Evolutionary conservation across 1,140 invertebrate species (phyloP).

Genomic region (Vanessa atalanta): DNA sequence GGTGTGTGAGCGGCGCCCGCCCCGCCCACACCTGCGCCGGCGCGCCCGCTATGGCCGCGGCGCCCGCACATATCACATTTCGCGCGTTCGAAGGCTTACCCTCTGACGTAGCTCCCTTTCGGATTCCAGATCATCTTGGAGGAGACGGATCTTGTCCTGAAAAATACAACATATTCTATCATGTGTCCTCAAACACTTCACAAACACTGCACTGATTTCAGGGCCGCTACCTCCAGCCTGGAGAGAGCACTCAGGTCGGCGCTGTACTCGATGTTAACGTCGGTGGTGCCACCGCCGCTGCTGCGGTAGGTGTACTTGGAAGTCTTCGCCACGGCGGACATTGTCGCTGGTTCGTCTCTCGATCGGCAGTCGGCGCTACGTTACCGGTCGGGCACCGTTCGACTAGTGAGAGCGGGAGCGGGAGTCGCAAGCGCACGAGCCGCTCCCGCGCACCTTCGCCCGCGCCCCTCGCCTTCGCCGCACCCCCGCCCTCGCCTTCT

Average conservation of each 20-base stretch:
- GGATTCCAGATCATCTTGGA: conserved; percentile 97
- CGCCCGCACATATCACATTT: conserved; percentile 72
- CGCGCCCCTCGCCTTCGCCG: conserved; percentile 33
- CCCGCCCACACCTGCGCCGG: conserved; percentile 68
- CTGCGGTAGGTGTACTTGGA: conserved; percentile 95
- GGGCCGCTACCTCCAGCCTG: conserved; percentile 92
- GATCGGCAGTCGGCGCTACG: conserved; percentile 78
- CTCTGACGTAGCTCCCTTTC: conserved; percentile 98
- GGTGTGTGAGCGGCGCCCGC: conserved; percentile 55
- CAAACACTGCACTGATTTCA: conserved; percentile 72
- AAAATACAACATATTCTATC: conserved; percentile 80
- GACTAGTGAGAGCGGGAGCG: conserved; percentile 77
- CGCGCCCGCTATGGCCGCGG: conserved; percentile 71
- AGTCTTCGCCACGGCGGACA: conserved; percentile 89
- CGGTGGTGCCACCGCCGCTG: conserved; percentile 88
- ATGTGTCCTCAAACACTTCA: conserved; percentile 74
- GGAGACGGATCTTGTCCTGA: conserved; percentile 98
- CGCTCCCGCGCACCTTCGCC: conserved; percentile 37
- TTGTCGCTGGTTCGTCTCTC: conserved; percentile 81
- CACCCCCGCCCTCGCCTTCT: conserved; percentile 36
- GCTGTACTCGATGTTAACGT: conserved; percentile 96
- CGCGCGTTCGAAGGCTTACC: conserved; percentile 85
- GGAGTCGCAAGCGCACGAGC: conserved; percentile 58
- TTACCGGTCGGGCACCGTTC: conserved; percentile 80
- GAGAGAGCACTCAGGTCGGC: conserved; percentile 94